Conservation (phyloP, 92 coral and sea anemone species). For the Heliopora coerulea region DNA sequence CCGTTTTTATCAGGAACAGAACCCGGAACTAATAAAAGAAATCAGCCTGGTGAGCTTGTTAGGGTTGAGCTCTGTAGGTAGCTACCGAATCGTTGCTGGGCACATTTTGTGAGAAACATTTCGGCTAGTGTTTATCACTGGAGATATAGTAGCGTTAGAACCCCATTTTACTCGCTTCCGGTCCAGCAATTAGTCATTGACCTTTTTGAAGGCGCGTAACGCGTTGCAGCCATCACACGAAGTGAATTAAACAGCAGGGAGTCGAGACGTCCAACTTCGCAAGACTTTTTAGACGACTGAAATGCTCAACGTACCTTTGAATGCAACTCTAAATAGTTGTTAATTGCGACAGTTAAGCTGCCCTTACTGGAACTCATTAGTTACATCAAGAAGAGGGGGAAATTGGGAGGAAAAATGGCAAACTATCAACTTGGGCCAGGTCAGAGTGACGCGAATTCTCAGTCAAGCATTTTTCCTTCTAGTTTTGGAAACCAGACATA, state of each 20-base stretch:
- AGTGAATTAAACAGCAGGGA: conserved; percentile 24
- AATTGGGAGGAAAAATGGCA: conserved; percentile 20
- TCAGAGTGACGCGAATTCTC: not conserved
- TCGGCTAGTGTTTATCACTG: not conserved
- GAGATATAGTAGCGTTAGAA: not conserved
- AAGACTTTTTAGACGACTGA: conserved; percentile 1
- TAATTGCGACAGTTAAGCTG: conserved; percentile 29
- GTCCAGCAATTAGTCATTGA: conserved; percentile 28
- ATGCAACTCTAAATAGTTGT: conserved; percentile 38
- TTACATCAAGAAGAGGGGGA: not conserved
- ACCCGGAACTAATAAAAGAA: too few species aligned
- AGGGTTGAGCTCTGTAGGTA: too few species aligned
- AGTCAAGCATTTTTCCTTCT: conserved; percentile 14
- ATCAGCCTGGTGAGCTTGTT: too few species aligned
- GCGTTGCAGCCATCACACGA: conserved; percentile 25
- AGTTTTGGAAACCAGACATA: conserved; percentile 12
- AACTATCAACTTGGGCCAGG: conserved; percentile 5
- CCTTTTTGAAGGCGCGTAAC: not conserved
- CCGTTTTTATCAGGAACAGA: too few species aligned
- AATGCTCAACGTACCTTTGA: conserved; percentile 10
- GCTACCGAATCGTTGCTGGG: too few species aligned
- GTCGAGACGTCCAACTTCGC: conserved; percentile 29
- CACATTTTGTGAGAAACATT: not conserved
- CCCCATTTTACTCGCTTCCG: conserved; percentile 5
- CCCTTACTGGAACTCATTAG: not conserved